Evolutionary conservation across 2,113 vertebrate species (phyloP).

Genomic region (Epinephelus lanceolatus): DNA sequence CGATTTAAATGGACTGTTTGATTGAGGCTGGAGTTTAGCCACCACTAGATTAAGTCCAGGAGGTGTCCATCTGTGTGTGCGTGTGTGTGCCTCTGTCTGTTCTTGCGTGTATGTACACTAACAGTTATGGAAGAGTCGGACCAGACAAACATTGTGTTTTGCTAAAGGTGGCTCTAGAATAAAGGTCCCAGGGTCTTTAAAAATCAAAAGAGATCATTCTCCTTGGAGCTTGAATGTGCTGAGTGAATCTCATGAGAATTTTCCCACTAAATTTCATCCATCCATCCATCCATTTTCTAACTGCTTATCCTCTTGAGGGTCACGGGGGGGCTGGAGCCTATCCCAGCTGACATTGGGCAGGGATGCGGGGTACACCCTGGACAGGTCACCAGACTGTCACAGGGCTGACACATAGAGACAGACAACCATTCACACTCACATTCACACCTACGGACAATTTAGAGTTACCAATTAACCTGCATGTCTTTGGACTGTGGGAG

Average conservation of each 20-base stretch:
- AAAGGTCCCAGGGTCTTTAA: not conserved
- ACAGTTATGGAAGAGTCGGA: not conserved
- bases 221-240: too few species aligned
- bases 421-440: too few species aligned
- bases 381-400: too few species aligned
- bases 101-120: not conserved
- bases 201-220: not conserved
- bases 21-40: constrained; percentile 60
- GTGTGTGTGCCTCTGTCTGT: not conserved
- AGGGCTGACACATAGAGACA: too few species aligned
- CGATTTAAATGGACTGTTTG: constrained; percentile 60
- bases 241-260: not conserved
- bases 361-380: too few species aligned
- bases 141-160: not conserved
- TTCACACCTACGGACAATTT: too few species aligned
- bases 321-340: too few species aligned
- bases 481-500: too few species aligned
- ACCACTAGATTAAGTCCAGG: constrained; percentile 32
- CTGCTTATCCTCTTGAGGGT: too few species aligned
- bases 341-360: too few species aligned
- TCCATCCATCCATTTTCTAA: not conserved
- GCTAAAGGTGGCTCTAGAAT: not conserved
- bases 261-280: too few species aligned
- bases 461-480: too few species aligned
- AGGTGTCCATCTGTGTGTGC: not conserved